Base-by-base conservation (phyloP, 2,797 vertebrate genomes). In the Neomorphus geoffroyi region DNA sequence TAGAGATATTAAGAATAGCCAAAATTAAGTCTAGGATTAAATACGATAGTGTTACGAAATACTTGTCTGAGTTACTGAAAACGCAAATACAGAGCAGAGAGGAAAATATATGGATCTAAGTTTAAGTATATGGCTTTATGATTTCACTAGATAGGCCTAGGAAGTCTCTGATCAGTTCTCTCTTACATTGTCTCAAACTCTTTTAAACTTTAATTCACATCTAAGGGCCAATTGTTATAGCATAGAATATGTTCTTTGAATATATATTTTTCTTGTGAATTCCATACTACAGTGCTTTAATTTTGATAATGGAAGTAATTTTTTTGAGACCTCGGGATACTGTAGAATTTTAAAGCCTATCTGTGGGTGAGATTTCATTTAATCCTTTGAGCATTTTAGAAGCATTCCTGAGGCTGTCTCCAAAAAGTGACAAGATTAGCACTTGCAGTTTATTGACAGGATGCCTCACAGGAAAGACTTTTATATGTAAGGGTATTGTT, bases 371-470 rank as follows among this genome's bases (percentile, higher is more conserved):
- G 97, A 97, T 98, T 98, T 98, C 91, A 94, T 97, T 97, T 98
- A 98, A 97, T 98, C 97, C 94, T 94, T 95, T 94, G 95, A 96
- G 95, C 94, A 96, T 95, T 97, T 98, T 97, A 97, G 97, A 97
- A 97, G 93, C 97, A 96, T 98, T 98, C 96, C 94, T 95, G 95
- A 98, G 92, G 95, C 93, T 35, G 56, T 97, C 7, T 18, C 93
- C 95, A 97, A 96, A 97, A 97, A 93, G 95, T 96, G 96, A 96
- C 96, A 97, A 96, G 96, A 97, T 97, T 97, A 98, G 92, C 90
- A 93, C 94, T 97, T 97, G 82, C 58, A 51, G 60, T 95, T 97
- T 97, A 97, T 96, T 97, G 97, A 97, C 93, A 93, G 79, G 88
- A 72, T 96, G 72, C 56, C 56, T 92, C 95, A 48, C 86, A 95